phyloP scores from a whole-genome alignment of 2,797 vertebrate genomes.

The Molothrus ater region DNA sequence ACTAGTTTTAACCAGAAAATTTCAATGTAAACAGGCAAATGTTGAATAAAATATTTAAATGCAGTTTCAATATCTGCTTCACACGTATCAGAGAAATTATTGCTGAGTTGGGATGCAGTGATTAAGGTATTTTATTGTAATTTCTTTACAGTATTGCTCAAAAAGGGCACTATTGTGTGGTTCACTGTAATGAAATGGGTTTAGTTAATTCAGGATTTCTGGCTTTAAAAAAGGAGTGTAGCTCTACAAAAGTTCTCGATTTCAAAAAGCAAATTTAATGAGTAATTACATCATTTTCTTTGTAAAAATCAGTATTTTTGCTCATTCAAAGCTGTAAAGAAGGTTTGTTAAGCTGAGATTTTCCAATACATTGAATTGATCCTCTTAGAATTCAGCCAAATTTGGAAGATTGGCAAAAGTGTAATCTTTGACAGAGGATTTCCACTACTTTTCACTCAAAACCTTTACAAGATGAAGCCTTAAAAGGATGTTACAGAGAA shows the following conservation, averaged over 20 bases:
- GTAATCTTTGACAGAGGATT: not conserved
- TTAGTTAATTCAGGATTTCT: not conserved
- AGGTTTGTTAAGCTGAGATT: not conserved
- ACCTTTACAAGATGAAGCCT: not conserved
- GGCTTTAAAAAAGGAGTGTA: accelerated
- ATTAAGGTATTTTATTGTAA: not conserved
- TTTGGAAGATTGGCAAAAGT: not conserved
- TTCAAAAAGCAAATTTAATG: not conserved
- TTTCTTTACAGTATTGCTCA: not conserved
- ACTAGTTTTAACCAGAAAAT: not conserved
- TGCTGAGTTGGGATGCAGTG: not conserved
- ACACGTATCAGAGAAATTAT: not conserved
- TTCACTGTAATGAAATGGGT: not conserved
- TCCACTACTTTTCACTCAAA: not conserved
- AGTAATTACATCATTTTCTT: not conserved
- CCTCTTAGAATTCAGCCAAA: not conserved
- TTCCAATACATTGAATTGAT: not conserved
- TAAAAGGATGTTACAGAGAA: not conserved
- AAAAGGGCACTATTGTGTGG: not conserved
- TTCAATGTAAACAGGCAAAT: not conserved
- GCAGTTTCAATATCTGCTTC: not conserved
- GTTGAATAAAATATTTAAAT: not conserved
- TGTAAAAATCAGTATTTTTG: not conserved
- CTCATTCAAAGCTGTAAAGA: not conserved
- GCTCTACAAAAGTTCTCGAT: not conserved